phyloP scores from a whole-genome alignment of 2,113 vertebrate species.

The Brachyhypopomus gauderio region DNA sequence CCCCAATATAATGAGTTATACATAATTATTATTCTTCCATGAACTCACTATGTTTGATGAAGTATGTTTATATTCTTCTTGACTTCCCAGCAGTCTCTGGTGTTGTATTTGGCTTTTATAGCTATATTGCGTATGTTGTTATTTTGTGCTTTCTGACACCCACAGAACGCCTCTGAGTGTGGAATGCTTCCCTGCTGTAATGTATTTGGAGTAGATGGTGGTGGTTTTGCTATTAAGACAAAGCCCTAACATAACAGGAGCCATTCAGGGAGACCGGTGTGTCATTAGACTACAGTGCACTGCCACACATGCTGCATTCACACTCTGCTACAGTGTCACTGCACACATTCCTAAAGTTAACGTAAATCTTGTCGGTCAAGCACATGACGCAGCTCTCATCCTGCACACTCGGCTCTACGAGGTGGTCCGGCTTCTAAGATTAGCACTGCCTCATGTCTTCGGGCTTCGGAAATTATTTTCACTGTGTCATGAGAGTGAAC shows the following conservation, averaged over 20 bases:
- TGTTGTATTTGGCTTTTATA: slow-evolving; percentile 66
- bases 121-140: slow-evolving; percentile 60
- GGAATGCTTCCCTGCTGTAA: slow-evolving; percentile 54
- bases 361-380: slow-evolving; percentile 55
- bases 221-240: slow-evolving; percentile 47
- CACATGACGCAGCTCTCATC: slow-evolving; percentile 24
- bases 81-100: slow-evolving; percentile 64
- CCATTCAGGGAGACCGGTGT: background rate
- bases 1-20: background rate
- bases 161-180: slow-evolving; percentile 57
- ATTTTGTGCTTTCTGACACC: slow-evolving; percentile 68
- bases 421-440: slow-evolving; percentile 18
- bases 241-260: background rate
- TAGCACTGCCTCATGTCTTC: slow-evolving; percentile 12
- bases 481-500: slow-evolving; percentile 13
- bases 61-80: slow-evolving; percentile 64
- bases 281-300: slow-evolving; percentile 39
- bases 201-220: slow-evolving; percentile 42
- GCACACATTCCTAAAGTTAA: slow-evolving; percentile 52
- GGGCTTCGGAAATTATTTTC: slow-evolving; percentile 27
- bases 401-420: slow-evolving; percentile 28
- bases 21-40: background rate
- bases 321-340: slow-evolving; percentile 10
- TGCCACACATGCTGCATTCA: slow-evolving; percentile 3
- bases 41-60: background rate